Percentiles rank a stretch among this genome's conserved stretches.
phyloP scores from a whole-genome alignment of 2,797 vertebrate species.

The Botia almorhae region DNA sequence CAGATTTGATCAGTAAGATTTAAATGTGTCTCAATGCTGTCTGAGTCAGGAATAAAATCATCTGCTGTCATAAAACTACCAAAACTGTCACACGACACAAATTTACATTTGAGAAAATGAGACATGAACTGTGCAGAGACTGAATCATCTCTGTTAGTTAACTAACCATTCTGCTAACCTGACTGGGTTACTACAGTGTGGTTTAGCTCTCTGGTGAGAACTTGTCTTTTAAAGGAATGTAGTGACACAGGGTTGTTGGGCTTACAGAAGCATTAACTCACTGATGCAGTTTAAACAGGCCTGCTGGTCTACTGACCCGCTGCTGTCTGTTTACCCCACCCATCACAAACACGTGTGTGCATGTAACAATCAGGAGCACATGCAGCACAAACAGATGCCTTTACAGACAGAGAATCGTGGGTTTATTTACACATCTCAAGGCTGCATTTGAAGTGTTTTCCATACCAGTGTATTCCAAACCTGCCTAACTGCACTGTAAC shows the following conservation, averaged over 20 bases:
- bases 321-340: conserved; percentile 39
- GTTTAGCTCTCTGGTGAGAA: conserved; percentile 5
- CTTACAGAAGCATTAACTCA: conserved; percentile 41
- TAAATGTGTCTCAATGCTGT: conserved; percentile 4
- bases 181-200: background rate
- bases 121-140: background rate
- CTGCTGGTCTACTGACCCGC: conserved; percentile 34
- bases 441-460: conserved; percentile 7
- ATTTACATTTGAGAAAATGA: background rate
- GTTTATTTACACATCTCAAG: conserved; percentile 42
- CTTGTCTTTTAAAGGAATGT: conserved; percentile 42
- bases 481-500: background rate
- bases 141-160: too few relatives aligned
- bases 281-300: conserved; percentile 1
- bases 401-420: background rate
- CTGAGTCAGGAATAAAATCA: background rate
- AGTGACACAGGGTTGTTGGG: conserved; percentile 50
- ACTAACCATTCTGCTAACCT: too few relatives aligned
- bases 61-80: background rate
- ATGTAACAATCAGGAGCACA: background rate
- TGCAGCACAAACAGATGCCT: background rate
- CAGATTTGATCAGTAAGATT: conserved; percentile 19
- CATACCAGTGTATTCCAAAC: background rate
- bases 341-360: conserved; percentile 22
- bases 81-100: background rate